phyloP scores from a whole-genome alignment of 2,888 invertebrate genomes.

The Perdita meconis region DNA sequence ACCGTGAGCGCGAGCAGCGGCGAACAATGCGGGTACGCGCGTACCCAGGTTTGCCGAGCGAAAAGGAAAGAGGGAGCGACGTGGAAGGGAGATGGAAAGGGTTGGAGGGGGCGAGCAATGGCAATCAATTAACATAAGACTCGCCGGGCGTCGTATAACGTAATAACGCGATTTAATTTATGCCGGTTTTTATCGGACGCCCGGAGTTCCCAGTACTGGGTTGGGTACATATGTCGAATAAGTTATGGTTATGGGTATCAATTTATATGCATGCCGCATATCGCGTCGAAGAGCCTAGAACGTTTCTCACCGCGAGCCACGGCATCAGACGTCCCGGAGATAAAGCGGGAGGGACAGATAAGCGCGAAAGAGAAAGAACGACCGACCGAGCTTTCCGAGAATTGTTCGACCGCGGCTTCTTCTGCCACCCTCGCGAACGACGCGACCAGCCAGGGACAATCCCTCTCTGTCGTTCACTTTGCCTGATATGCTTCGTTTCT shows the following conservation, averaged over 20 bases:
- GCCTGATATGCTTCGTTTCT: background rate
- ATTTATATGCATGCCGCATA: conserved; percentile 76
- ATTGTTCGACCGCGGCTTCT: conserved; percentile 52
- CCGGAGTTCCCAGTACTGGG: conserved; percentile 71
- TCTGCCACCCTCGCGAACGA: conserved; percentile 61
- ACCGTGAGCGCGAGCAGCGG: background rate
- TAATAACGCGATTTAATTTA: conserved; percentile 73
- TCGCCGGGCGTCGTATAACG: conserved; percentile 66
- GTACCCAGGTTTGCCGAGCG: background rate
- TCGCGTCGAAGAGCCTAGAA: conserved; percentile 73
- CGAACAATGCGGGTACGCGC: conserved; percentile 1
- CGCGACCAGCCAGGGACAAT: conserved; percentile 25
- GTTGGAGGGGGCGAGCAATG: conserved; percentile 38
- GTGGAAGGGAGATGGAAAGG: background rate
- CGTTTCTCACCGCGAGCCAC: conserved; percentile 67
- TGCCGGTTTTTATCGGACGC: conserved; percentile 71
- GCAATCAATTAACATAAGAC: conserved; percentile 71
- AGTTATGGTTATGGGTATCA: conserved; percentile 71
- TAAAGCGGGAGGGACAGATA: conserved; percentile 46
- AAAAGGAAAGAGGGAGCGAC: conserved; percentile 7
- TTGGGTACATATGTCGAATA: conserved; percentile 68
- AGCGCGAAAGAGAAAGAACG: conserved; percentile 44
- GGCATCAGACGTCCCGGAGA: conserved; percentile 55
- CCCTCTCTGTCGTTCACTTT: conserved; percentile 1
- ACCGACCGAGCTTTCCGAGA: conserved; percentile 53